phyloP scores from a whole-genome alignment of 2,797 vertebrate species.

The Pempheris klunzingeri region DNA sequence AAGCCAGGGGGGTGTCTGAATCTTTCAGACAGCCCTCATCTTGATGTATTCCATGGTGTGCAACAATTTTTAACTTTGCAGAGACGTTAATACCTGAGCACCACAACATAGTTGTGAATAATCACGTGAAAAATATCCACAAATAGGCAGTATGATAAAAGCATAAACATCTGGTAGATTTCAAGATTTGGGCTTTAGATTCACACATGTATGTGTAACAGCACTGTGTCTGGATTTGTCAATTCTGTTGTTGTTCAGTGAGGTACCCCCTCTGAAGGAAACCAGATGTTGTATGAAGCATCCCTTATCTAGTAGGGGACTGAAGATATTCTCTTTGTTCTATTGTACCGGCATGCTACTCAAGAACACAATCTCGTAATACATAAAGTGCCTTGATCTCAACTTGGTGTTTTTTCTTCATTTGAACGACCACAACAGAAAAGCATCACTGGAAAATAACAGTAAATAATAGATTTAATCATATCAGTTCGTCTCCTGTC shows the following conservation, averaged over 20 bases:
- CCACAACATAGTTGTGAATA: slow-evolving; percentile 10
- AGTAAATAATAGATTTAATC: slow-evolving; percentile 18
- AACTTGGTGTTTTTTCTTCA: too few species aligned
- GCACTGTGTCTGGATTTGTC: too few species aligned
- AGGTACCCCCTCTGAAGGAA: too few species aligned
- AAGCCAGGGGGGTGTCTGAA: slow-evolving; percentile 22
- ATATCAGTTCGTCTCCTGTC: not conserved
- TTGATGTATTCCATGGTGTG: slow-evolving; percentile 46
- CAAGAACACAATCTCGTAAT: too few species aligned
- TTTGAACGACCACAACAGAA: too few species aligned
- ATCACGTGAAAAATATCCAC: slow-evolving; percentile 23
- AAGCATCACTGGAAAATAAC: slow-evolving; percentile 6
- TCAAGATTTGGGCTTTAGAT: not conserved
- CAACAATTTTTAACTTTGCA: slow-evolving; percentile 22
- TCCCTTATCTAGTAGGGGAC: too few species aligned
- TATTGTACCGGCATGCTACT: too few species aligned
- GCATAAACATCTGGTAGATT: not conserved
- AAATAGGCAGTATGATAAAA: slow-evolving; percentile 2
- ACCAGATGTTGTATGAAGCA: too few species aligned
- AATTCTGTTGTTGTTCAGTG: too few species aligned
- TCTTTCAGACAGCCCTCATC: not conserved
- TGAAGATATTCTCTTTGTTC: too few species aligned
- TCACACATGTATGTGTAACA: too few species aligned
- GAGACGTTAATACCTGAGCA: slow-evolving; percentile 32
- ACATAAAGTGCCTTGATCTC: too few species aligned